These are phyloP conservation scores for Danio kyathit DNA, from an alignment of 2,797 vertebrate species.

Conservation along the genomic window DNA sequence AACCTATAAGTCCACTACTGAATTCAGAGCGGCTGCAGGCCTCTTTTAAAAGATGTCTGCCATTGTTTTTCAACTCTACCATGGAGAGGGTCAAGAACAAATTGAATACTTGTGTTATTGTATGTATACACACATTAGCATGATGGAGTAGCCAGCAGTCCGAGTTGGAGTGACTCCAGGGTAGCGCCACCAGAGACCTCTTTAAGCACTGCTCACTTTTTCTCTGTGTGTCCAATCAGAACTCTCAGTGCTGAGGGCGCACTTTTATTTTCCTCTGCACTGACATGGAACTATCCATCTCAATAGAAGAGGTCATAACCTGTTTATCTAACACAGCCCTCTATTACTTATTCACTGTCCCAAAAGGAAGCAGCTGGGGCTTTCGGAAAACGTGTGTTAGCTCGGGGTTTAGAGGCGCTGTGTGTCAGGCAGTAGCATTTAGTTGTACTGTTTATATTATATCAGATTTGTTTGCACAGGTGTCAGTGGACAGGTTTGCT, in stretches of 20 bases:
- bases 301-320: slow-evolving; percentile 34
- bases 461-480: no score
- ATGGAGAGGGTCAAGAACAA: slow-evolving; percentile 40
- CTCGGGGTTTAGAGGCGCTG: neutral
- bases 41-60: slow-evolving; percentile 49
- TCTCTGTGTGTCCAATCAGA: slow-evolving; percentile 17
- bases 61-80: slow-evolving; percentile 8
- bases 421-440: neutral
- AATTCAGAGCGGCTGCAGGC: slow-evolving; percentile 70
- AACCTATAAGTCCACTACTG: slow-evolving; percentile 65
- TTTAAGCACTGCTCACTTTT: slow-evolving; percentile 27
- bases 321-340: slow-evolving; percentile 29
- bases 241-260: slow-evolving; percentile 29
- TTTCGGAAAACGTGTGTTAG: neutral
- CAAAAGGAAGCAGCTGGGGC: slow-evolving; percentile 10
- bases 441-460: neutral
- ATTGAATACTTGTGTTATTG: slow-evolving; percentile 25
- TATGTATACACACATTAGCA: slow-evolving; percentile 21
- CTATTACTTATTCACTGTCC: slow-evolving; percentile 27
- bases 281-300: slow-evolving; percentile 30
- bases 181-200: slow-evolving; percentile 35
- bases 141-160: slow-evolving; percentile 48
- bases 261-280: slow-evolving; percentile 25
- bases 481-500: neutral
- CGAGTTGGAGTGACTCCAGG: slow-evolving; percentile 26